Evolutionary conservation across 2,113 vertebrate species (phyloP), one percentile per base, ranked within the genome.

Genomic region (Zosterops japonicus): DNA sequence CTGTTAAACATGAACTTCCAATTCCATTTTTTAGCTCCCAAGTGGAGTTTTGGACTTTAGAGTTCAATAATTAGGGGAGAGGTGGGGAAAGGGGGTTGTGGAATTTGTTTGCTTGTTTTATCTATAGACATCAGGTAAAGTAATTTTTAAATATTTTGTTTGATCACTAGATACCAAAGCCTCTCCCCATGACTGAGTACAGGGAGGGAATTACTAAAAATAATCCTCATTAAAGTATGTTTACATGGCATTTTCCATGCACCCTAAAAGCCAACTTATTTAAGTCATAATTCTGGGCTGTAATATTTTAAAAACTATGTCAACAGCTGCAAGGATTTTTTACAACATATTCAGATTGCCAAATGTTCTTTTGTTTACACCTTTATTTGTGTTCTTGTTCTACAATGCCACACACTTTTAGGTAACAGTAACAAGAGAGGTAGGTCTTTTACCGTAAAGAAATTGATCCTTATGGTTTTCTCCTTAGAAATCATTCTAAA

Each of bases 171-270:
- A 55, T 29, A 88, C 7, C 23, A 80, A 79, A 90, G 39, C 12
- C 41, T 42, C 20, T 11, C 8, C 24, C 15, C 1, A 1, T 6
- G 3, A 20, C 35, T 53, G 39, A 6, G 15, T 53, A 53, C 1
- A 14, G 36, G 19, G 6, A 13, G 4, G 12, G 28, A 69, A 72
- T 69, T 65, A 74, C 55, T 78, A 70, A 36, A 59, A 71, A 33
- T 53, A 70, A 81, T 74, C 64, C 70, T 90, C 33, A 80, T 60
- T 49, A 67, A 16, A 74, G 31, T 11, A 41, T 29, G 35, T 35
- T 87, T 78, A 78, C 28, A 41, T 36, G n/a, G 60, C 50, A 35
- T 78, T 93, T 90, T 55, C 33, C 47, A 70, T 36, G 17, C 33
- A 78, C 28, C 49, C 61, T 59, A 79, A 74, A 80, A 81, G 50